A percentile compares a stretch with the other conserved stretches of the same genome.
These are phyloP conservation scores for Hyppa rectilinea DNA, from an alignment of 2,888 invertebrate genomes.

Conservation along the genomic window DNA sequence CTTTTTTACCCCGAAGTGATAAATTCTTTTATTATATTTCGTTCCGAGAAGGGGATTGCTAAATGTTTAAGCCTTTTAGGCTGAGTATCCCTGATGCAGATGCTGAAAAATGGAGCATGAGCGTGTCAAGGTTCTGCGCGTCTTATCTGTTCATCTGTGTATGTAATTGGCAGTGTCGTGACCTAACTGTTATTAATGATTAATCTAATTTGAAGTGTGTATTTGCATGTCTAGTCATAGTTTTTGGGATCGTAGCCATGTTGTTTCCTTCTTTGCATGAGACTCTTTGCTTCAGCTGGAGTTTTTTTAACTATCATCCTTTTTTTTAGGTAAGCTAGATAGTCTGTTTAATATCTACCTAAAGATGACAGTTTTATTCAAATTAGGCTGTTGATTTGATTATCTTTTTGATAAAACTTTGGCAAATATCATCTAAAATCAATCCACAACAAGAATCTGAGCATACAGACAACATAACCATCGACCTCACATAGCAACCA, in stretches of 20 bases:
- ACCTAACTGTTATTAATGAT: conserved; percentile 37
- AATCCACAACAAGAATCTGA: not conserved
- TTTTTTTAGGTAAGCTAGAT: not conserved
- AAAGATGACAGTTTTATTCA: not conserved
- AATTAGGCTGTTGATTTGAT: not conserved
- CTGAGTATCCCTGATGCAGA: conserved; percentile 11
- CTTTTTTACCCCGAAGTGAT: too few species aligned
- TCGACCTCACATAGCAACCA: conserved; percentile 38
- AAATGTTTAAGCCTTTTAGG: not conserved
- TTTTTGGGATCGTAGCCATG: not conserved
- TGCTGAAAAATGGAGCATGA: conserved; percentile 57
- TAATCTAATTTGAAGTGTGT: conserved; percentile 36
- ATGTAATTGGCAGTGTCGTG: conserved; percentile 53
- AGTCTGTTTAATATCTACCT: not conserved
- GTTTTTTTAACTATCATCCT: not conserved
- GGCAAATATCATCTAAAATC: not conserved
- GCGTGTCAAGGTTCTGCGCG: conserved; percentile 44
- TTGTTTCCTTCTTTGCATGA: not conserved
- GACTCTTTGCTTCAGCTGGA: not conserved
- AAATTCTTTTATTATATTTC: not conserved
- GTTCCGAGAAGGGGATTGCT: not conserved
- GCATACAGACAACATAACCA: not conserved
- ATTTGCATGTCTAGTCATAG: not conserved
- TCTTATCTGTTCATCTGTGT: conserved; percentile 57
- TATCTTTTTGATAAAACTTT: not conserved